Evolutionary conservation across 1,140 invertebrate genomes (phyloP), one percentile per base, ranked within the genome.

Genomic region (Melanaphis sacchari): DNA sequence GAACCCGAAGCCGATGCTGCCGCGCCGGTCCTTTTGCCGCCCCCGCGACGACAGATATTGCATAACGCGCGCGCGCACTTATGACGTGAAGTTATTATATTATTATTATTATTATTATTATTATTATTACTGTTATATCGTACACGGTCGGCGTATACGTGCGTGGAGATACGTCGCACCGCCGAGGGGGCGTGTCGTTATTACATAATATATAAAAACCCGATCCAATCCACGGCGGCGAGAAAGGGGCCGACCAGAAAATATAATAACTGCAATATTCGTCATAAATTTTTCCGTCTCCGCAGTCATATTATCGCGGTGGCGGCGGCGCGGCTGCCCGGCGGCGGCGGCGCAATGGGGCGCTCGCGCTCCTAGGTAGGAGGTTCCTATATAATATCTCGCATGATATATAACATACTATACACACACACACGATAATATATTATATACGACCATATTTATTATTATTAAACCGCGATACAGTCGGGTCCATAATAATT

Each of bases 151-250:
- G 31, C 43, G 87, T n/a, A n/a, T n/a, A n/a, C 40, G 82, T 26
- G 36, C 66, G 31, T n/a, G 59, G n/a, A 76, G 59, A 76, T n/a
- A 76, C n/a, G 59, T 18, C 40, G 22, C 21, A 9, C 81, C 26
- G 49, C 54, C 40, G 46, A n/a, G 43, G 21, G 43, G 91, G 91
- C 91, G 91, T 84, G 76, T 46, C 91, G 91, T 93, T 93, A 93
- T 93, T 93, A 84, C 91, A 84, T 93, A 84, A 84, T 49, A 84
- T 84, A 93, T 84, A 84, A 93, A 93, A 93, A 93, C 36, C 40
- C 36, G 15, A 18, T 85, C 91, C 91, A 93, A 93, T 93, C 76
- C 31, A 2, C n/a, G 76, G 76, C 81, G n/a, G 22, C 76, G 91
- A 18, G 59, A n/a, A 49, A 21, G 59, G 59, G 90, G 31, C 40